Conservation (phyloP, 2,888 invertebrate species). For the Cloeon dipterum region DNA sequence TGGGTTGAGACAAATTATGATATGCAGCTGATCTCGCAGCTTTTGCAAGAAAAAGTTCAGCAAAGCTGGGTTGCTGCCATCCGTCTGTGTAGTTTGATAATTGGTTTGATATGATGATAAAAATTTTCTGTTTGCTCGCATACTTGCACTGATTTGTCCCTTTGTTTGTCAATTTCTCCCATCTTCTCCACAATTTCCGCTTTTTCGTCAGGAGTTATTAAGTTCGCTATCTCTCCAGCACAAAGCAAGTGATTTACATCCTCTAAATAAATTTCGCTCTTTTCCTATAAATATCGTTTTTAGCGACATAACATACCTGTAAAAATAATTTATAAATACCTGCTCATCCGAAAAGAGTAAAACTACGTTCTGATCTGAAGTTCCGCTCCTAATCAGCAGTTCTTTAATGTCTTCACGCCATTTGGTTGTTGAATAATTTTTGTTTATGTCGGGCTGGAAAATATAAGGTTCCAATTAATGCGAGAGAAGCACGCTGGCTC, state of each 20-base stretch:
- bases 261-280: slow-evolving; percentile 80
- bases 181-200: slow-evolving; percentile 83
- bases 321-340: slow-evolving; percentile 19
- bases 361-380: slow-evolving; percentile 65
- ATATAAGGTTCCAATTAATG: slow-evolving; percentile 4
- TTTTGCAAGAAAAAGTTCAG: slow-evolving; percentile 74
- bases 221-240: slow-evolving; percentile 82
- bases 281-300: slow-evolving; percentile 32
- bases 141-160: slow-evolving; percentile 53
- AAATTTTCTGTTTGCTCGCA: background rate
- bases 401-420: slow-evolving; percentile 83
- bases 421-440: slow-evolving; percentile 58
- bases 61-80: slow-evolving; percentile 72
- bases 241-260: slow-evolving; percentile 83
- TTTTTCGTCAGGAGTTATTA: slow-evolving; percentile 67
- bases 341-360: slow-evolving; percentile 83
- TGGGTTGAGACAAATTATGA: slow-evolving; percentile 74
- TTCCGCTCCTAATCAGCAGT: slow-evolving; percentile 55
- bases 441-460: slow-evolving; percentile 66
- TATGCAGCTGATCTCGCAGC: slow-evolving; percentile 73
- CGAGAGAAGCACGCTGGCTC: no score
- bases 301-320: slow-evolving; percentile 1
- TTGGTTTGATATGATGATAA: background rate
- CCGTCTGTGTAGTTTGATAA: slow-evolving; percentile 30
- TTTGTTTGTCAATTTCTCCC: slow-evolving; percentile 62